Evolutionary conservation across 2,113 vertebrate genomes (phyloP).

Genomic region (Centropus unirufus): DNA sequence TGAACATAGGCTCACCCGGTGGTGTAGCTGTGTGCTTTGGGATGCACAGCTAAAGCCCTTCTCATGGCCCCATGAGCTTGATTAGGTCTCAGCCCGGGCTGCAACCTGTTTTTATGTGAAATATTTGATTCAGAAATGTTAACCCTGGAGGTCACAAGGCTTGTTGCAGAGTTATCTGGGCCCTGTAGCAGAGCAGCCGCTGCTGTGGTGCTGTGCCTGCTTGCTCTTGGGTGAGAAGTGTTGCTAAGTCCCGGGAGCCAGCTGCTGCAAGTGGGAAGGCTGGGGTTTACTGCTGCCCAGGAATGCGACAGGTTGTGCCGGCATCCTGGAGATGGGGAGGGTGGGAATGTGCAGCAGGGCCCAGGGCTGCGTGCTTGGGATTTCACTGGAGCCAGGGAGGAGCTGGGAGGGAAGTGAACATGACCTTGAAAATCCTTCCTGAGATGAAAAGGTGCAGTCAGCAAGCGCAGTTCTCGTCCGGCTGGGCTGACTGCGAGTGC

Average conservation of each 20-base stretch:
- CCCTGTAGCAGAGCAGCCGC: not conserved
- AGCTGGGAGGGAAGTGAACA: slow-evolving; percentile 70
- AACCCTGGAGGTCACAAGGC: not conserved
- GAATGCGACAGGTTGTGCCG: slow-evolving; percentile 71
- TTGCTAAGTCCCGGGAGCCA: not conserved
- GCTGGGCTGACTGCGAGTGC: not conserved
- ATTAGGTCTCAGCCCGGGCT: not conserved
- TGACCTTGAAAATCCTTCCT: slow-evolving; percentile 71
- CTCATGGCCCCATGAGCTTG: rapidly evolving
- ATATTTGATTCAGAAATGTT: not conserved
- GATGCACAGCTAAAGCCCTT: rapidly evolving
- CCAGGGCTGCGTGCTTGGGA: slow-evolving; percentile 79
- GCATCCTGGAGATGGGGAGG: slow-evolving; percentile 71
- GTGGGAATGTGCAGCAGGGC: slow-evolving; percentile 72
- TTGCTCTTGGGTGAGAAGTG: not conserved
- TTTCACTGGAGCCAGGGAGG: slow-evolving; percentile 61
- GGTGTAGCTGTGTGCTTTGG: rapidly evolving
- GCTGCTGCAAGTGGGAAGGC: not conserved
- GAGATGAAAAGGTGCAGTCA: slow-evolving; percentile 58
- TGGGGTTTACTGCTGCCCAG: slow-evolving; percentile 46
- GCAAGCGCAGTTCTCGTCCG: not conserved
- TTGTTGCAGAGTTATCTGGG: rapidly evolving
- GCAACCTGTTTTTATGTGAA: rapidly evolving
- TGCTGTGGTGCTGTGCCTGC: not conserved
- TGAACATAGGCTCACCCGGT: not conserved